These are phyloP conservation scores for Diceros bicornis DNA, from an alignment of 2,797 vertebrate species.

Conservation along the genomic window DNA sequence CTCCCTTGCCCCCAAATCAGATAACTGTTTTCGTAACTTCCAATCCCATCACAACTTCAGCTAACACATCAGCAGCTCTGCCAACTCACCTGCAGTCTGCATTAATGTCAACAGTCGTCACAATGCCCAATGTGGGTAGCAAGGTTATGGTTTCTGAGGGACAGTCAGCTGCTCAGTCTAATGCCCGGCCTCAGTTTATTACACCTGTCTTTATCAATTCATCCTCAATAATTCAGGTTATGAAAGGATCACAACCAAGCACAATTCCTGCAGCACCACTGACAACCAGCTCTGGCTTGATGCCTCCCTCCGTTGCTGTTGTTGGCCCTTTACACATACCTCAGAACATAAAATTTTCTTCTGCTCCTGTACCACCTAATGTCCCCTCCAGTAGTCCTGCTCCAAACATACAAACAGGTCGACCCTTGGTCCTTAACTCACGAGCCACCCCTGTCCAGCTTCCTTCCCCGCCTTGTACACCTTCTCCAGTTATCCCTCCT, in stretches of 20 bases:
- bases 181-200: conserved; percentile 94
- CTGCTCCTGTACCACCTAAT: conserved; percentile 89
- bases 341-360: conserved; percentile 95
- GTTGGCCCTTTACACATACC: conserved; percentile 96
- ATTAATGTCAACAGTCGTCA: conserved; percentile 95
- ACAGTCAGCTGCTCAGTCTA: conserved; percentile 90
- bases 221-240: conserved; percentile 96
- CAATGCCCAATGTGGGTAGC: conserved; percentile 93
- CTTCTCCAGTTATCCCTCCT: conserved; percentile 85
- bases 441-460: conserved; percentile 91
- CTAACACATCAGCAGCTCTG: conserved; percentile 90
- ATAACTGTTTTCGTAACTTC: conserved; percentile 98
- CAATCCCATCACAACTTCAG: conserved; percentile 95
- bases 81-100: conserved; percentile 93
- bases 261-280: conserved; percentile 92
- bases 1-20: conserved; percentile 93
- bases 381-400: conserved; percentile 86
- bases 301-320: conserved; percentile 95
- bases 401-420: conserved; percentile 89
- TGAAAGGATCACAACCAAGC: conserved; percentile 92
- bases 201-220: conserved; percentile 97
- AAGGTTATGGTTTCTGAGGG: conserved; percentile 93
- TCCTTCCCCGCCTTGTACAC: conserved; percentile 87
- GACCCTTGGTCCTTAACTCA: conserved; percentile 90
- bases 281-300: conserved; percentile 93